A percentile compares a stretch with the other conserved stretches of the same genome.
These are phyloP conservation scores for Taenioides sp. DNA, from an alignment of 2,797 vertebrate genomes.

Conservation along the genomic window DNA sequence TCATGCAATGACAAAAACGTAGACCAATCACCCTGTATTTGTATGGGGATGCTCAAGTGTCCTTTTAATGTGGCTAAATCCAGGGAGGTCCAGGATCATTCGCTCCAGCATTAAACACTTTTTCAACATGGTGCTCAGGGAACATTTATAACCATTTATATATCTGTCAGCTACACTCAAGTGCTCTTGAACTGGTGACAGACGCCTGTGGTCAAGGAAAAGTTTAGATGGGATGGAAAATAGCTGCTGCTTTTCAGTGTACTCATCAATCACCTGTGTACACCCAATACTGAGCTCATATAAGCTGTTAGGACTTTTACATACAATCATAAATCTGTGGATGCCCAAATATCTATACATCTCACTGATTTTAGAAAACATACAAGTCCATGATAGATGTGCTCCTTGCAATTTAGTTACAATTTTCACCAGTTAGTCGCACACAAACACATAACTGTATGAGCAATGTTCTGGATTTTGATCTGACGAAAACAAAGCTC, in stretches of 20 bases:
- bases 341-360: conserved; percentile 59
- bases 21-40: conserved; percentile 73
- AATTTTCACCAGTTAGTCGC: conserved; percentile 42
- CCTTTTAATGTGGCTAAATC: conserved; percentile 72
- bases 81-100: conserved; percentile 64
- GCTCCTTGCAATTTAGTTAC: conserved; percentile 36
- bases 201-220: conserved; percentile 61
- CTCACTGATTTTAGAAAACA: conserved; percentile 63
- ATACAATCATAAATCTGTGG: conserved; percentile 53
- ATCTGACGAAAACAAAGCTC: conserved; percentile 28
- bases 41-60: conserved; percentile 69
- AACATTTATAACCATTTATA: conserved; percentile 73
- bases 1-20: conserved; percentile 62
- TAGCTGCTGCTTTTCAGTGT: conserved; percentile 57
- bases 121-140: conserved; percentile 67
- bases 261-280: conserved; percentile 68
- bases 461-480: conserved; percentile 30
- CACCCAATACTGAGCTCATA: conserved; percentile 63
- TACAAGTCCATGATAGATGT: conserved; percentile 56
- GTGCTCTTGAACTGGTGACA: conserved; percentile 66
- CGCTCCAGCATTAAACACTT: conserved; percentile 62
- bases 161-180: conserved; percentile 64
- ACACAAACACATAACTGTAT: conserved; percentile 42
- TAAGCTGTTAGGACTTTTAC: conserved; percentile 61
- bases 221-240: conserved; percentile 69